These are phyloP conservation scores for Agriopis leucophaearia DNA, from an alignment of 2,888 invertebrate genomes.

Conservation along the genomic window DNA sequence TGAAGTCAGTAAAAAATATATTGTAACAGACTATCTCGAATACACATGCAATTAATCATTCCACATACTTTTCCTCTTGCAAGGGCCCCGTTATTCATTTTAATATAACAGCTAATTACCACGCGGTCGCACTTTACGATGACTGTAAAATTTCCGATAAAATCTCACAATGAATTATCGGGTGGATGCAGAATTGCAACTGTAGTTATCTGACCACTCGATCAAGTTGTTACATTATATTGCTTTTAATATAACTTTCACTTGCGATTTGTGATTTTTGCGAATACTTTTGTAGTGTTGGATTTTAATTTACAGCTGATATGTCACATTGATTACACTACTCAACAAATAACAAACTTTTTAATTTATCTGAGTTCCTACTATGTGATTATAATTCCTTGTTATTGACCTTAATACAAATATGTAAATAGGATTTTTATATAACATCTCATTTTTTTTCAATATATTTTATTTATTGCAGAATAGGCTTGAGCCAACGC, in stretches of 20 bases:
- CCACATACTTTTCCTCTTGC: slow-evolving; percentile 3
- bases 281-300: background rate
- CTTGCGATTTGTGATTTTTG: slow-evolving; percentile 18
- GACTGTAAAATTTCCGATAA: slow-evolving; percentile 29
- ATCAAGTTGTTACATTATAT: slow-evolving; percentile 43
- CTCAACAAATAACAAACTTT: too few species aligned
- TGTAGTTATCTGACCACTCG: slow-evolving; percentile 40
- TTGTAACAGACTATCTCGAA: background rate
- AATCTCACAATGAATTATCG: slow-evolving; percentile 32
- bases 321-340: too few species aligned
- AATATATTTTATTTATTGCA: too few species aligned
- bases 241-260: slow-evolving; percentile 38
- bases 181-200: slow-evolving; percentile 32
- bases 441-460: too few species aligned
- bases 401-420: too few species aligned
- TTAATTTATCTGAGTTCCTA: too few species aligned
- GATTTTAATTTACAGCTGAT: too few species aligned
- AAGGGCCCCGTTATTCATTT: slow-evolving; percentile 11
- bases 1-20: too few species aligned
- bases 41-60: background rate
- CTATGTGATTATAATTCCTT: too few species aligned
- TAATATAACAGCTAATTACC: slow-evolving; percentile 22
- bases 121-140: slow-evolving; percentile 11
- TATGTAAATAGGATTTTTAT: too few species aligned
- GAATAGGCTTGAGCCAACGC: too few species aligned